A percentile compares a stretch with the other conserved stretches of the same genome.
Conservation (phyloP, 1,140 invertebrate genomes). For the Spodoptera litura region DNA sequence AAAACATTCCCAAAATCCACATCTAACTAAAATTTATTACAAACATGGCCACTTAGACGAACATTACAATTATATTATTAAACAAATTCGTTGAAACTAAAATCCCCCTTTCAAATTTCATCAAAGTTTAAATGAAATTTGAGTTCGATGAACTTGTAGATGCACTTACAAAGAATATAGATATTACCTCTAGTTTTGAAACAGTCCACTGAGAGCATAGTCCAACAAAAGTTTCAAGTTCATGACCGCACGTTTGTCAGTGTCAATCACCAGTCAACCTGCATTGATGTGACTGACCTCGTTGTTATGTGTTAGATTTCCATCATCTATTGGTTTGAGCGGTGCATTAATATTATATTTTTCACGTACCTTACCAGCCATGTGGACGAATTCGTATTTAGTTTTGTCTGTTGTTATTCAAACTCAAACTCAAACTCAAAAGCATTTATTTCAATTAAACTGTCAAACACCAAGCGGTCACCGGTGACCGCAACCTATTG, state of each 20-base stretch:
- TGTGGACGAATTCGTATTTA: too few relatives aligned
- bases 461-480: too few relatives aligned
- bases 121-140: not conserved
- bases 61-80: too few relatives aligned
- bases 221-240: not conserved
- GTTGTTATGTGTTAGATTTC: not conserved
- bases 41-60: too few relatives aligned
- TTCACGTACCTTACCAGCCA: too few relatives aligned
- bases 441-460: too few relatives aligned
- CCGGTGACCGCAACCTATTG: too few relatives aligned
- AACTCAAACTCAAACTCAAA: too few relatives aligned
- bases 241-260: not conserved
- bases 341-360: not conserved
- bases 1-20: too few relatives aligned
- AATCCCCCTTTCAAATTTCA: not conserved
- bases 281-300: slow-evolving; percentile 1
- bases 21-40: too few relatives aligned
- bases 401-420: too few relatives aligned
- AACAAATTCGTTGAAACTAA: not conserved
- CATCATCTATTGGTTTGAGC: not conserved
- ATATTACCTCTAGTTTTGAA: not conserved
- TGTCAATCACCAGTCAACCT: not conserved
- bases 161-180: not conserved
- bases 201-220: not conserved
- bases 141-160: not conserved